Evolutionary conservation across 92 coral and sea anemone genomes (phyloP), one percentile per base, ranked within the genome.

Genomic region (Plumapathes pennacea): DNA sequence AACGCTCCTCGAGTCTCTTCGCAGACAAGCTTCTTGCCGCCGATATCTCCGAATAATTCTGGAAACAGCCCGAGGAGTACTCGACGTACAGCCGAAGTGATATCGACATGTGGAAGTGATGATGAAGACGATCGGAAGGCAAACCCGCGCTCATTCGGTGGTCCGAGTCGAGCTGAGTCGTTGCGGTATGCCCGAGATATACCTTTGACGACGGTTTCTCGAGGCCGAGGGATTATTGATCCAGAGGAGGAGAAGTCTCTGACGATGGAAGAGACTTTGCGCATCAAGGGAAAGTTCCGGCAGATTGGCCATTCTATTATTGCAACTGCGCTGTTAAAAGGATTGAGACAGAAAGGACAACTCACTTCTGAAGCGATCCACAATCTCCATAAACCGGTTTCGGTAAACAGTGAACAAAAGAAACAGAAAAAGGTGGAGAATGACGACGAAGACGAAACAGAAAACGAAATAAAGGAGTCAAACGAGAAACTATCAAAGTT

Each of bases 261-360:
- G 22, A 87, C 89, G 2, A 81, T 86, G 85, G 97, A 90, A 40
- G 97, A 90, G 42, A 69, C 95, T 0, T 32, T 82, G 57, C 72
- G 90, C 30, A 90, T 90, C 32, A 87, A 83, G 71, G 97, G 97
- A 29, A 87, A 83, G 54, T 90, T 90, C 54, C 90, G 97, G 8
- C 97, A 87, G 46, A 90, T 90, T 40, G 97, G 97, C 10, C 96
- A 90, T 40, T 74, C 95, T 20, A 83, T 83, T 10, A 78, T 90
- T 11, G 97, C 97, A 8, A 65, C 85, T 1, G 94, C 97, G 34
- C 71, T 89, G 24, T 64, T 89, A 10, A 89, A 89, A 41, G 97
- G 92, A 1, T 68, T 89, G n/a, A 80, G 77, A 46, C 85, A 85
- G 38, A 72, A 77, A 45, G 83, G 80, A 25, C 58, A 75, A 25